Base-by-base conservation (phyloP, 2,888 invertebrate species). In the Coenonympha glycerion region DNA sequence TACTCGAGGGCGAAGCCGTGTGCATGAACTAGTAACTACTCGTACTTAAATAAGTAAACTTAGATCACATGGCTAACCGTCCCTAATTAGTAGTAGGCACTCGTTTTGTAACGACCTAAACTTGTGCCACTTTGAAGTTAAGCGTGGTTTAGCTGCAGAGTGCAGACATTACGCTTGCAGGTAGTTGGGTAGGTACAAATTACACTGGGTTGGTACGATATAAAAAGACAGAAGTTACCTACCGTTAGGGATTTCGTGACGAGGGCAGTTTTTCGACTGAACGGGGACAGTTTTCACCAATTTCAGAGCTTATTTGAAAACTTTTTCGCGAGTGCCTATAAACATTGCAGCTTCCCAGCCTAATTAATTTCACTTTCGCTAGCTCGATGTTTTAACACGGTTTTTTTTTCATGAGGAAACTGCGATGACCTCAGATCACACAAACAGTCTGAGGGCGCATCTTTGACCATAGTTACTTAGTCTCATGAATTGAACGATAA, bases 71-170 rank as follows among this genome's bases (percentile, higher is more conserved):
- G 18, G 18, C 30, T 30, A 30, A 21, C 30, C 13, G 22, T 8
- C 39, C 31, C 24, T 39, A 47, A 48, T 33, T 52, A 46, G 39
- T 11, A 22, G 37, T 37, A 37, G 16, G 16, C 34, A 39, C 41
- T 39, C 19, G n/a, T 22, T 26, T 11, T 26, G 13, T 39, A 30
- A 21, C 22, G 9, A n/a, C 16, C 37, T 26, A 33, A 39, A 45
- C 19, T 21, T 30, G 13, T 26, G 41, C 28, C 28, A 36, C 19
- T 19, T 42, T 39, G 34, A 49, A 40, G 6, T 39, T 31, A 33
- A 33, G 16, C 6, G 26, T 42, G 31, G 6, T 39, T 31, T 41
- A 33, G 16, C 6, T 34, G 40, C 30, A 22, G 16, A 18, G 6
- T 34, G 40, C 30, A 22, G 16, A 18, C 15, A 24, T 37, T 39